Base-by-base conservation (phyloP, 1,140 invertebrate species). In the Drosophila mayri region DNA sequence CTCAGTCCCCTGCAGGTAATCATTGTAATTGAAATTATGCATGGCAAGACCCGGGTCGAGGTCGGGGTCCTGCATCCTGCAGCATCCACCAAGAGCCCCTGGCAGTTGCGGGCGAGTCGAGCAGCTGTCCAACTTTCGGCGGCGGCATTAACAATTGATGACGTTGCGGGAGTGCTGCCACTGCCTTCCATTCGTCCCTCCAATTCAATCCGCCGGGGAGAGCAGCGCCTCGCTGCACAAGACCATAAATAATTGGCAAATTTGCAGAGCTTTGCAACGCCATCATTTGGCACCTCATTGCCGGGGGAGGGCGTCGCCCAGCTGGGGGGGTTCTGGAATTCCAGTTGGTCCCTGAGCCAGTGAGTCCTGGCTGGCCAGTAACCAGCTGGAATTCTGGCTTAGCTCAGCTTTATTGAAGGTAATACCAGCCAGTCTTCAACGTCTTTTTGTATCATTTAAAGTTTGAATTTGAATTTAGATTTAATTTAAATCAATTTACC, bases 1-100 rank as follows among this genome's bases (percentile, higher is more conserved):
- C 95, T 94, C 44, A 97, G 95, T 41, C 95, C 95, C 6, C 92
- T 97, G 54, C 97, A 98, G 95, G 97, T 97, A 93, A 81, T 79
- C 68, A 78, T 35, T 32, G 58, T 80, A 68, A 77, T 88, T 81
- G 66, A 64, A 83, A 79, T 71, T 71, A 86, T 73, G 44, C 73
- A 63, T 46, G 57, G 35, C 43, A 7, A 28, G 1, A 18, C 3
- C 9, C 20, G 2, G 43, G 3, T 32, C 30, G 14, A n/a, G 30
- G 35, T 57, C 20, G 20, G 7, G 22, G 54, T 55, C 35, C 35
- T 57, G 22, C 25, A 46, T 7, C 44, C 44, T 25, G 44, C 61
- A 18, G 14, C 4, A 12, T 11, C 18, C 60, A 30, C 20, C 43
- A 9, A 30, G 46, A 41, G 60, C 28, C 43, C 43, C 30, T 40